Percentiles rank a stretch among this genome's conserved stretches.
Conservation (phyloP, 53 echinoderm and acorn worm genomes). For the Hippasteria phrygiana region DNA sequence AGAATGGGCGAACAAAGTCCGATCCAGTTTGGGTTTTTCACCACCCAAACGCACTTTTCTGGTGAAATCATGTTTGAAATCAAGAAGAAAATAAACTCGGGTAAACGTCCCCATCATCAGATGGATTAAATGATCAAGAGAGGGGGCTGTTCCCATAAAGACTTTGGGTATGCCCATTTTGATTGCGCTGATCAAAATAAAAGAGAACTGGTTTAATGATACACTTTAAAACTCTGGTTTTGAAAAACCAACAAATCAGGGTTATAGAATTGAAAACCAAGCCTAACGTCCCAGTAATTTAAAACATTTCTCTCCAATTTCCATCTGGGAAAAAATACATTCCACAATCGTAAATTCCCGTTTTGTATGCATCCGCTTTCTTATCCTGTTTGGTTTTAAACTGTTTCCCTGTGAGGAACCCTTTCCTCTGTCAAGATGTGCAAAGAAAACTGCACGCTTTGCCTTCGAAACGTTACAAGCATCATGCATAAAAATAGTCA, state of each 20-base stretch:
- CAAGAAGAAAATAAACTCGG: too few species aligned
- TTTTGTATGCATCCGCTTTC: neutral
- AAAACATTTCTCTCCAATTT: neutral
- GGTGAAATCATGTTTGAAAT: neutral
- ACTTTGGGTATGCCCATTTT: too few species aligned
- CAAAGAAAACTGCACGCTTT: too few species aligned
- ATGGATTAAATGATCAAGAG: neutral
- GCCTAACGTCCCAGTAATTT: too few species aligned
- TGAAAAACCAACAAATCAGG: neutral
- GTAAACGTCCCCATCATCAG: neutral
- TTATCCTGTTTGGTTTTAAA: too few species aligned
- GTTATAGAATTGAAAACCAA: slow-evolving; percentile 13
- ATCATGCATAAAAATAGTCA: too few species aligned
- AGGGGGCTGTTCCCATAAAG: slow-evolving; percentile 32
- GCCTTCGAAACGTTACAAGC: too few species aligned
- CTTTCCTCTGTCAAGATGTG: neutral
- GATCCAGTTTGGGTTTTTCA: too few species aligned
- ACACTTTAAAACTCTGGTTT: slow-evolving; percentile 13
- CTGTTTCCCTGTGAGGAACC: neutral
- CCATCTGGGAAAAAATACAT: too few species aligned
- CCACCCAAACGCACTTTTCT: neutral
- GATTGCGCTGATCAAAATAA: neutral
- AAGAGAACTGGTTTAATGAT: neutral
- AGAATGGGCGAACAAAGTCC: neutral
- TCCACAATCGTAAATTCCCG: too few species aligned